A percentile compares a stretch with the other conserved stretches of the same genome.
phyloP scores from a whole-genome alignment of 2,888 invertebrate species.

The Tipula helvola region DNA sequence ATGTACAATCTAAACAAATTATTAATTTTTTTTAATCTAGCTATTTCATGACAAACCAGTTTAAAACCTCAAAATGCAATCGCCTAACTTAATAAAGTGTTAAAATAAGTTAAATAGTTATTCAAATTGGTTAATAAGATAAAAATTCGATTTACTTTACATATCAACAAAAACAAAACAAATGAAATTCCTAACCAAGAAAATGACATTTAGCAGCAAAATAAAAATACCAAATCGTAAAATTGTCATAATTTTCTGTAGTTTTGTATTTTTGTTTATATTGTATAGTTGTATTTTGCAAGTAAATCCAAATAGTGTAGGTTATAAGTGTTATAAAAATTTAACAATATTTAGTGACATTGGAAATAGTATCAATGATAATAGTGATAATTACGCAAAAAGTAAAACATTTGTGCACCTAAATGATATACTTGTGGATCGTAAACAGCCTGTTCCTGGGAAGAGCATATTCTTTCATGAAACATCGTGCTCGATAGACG shows the following conservation, averaged over 20 bases:
- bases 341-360: background rate
- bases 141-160: background rate
- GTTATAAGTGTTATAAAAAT: constrained; percentile 5
- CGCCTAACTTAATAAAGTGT: background rate
- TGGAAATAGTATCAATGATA: background rate
- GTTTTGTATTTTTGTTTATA: background rate
- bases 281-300: background rate
- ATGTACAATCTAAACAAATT: too few species aligned
- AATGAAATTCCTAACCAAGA: background rate
- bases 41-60: background rate
- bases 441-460: constrained; percentile 23
- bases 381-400: background rate
- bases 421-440: background rate
- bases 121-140: background rate
- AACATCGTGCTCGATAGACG: constrained; percentile 25
- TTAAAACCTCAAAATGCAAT: background rate
- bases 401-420: background rate
- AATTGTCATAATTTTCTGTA: background rate
- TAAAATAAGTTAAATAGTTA: background rate
- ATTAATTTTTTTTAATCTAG: too few species aligned
- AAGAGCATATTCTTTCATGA: constrained; percentile 34
- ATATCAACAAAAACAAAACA: background rate
- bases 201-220: background rate
- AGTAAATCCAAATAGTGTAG: background rate
- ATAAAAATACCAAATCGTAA: background rate